phyloP scores from a whole-genome alignment of 2,797 vertebrate genomes.

The Poecilia gillii region DNA sequence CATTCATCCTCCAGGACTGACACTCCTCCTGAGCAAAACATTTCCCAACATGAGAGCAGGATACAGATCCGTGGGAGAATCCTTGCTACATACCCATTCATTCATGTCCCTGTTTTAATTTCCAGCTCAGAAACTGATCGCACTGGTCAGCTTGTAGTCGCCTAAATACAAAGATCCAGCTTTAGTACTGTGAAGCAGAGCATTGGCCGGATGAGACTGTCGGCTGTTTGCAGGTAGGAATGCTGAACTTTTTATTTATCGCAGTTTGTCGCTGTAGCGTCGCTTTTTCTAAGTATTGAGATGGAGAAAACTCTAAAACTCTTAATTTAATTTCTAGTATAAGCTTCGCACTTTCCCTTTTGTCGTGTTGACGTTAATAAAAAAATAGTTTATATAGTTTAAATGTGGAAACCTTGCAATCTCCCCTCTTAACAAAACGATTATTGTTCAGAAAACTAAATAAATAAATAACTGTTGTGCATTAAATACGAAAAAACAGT shows the following conservation, averaged over 20 bases:
- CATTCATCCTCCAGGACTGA: slow-evolving; percentile 25
- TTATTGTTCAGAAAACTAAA: not conserved
- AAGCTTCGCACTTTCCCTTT: not conserved
- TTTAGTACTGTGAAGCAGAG: not conserved
- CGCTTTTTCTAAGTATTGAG: not conserved
- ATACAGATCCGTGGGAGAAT: slow-evolving; percentile 28
- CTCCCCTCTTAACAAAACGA: not conserved
- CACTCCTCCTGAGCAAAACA: slow-evolving; percentile 12
- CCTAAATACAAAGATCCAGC: slow-evolving; percentile 15
- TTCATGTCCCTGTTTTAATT: slow-evolving; percentile 1
- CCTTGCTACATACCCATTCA: slow-evolving; percentile 9
- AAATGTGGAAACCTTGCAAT: not conserved
- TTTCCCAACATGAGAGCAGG: slow-evolving; percentile 31
- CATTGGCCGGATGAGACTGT: not conserved
- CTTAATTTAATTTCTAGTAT: not conserved
- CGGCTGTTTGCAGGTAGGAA: slow-evolving; percentile 58
- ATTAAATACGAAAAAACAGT: no score
- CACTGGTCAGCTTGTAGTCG: slow-evolving; percentile 26
- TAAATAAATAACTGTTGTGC: not conserved
- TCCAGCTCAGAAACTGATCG: slow-evolving; percentile 43
- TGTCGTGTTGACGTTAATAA: not conserved
- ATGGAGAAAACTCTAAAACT: not conserved
- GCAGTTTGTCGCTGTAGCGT: not conserved
- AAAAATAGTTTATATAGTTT: not conserved
- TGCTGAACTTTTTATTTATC: not conserved